A percentile compares a stretch with the other conserved stretches of the same genome.
Conservation (phyloP, 2,113 vertebrate genomes). For the Festucalex cinctus region DNA sequence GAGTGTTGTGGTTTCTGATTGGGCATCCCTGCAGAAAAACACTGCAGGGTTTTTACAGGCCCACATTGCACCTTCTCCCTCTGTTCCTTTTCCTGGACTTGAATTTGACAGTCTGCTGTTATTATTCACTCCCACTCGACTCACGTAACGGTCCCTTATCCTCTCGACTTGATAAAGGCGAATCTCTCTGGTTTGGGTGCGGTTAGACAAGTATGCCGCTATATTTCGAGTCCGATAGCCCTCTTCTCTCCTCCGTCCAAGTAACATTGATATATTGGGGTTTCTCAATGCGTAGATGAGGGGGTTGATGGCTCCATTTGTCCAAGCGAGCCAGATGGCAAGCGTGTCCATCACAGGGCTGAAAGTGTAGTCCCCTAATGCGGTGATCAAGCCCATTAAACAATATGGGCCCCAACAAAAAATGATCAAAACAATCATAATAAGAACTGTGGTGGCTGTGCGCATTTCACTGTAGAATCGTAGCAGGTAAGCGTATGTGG, state of each 20-base stretch:
- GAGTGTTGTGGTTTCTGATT: conserved; percentile 59
- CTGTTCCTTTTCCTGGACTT: conserved; percentile 65
- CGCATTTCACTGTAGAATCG: conserved; percentile 89
- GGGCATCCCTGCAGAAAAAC: conserved; percentile 86
- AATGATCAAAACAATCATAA: conserved; percentile 90
- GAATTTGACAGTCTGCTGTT: conserved; percentile 72
- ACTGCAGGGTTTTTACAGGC: conserved; percentile 88
- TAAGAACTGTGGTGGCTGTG: conserved; percentile 88
- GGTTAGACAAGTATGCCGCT: conserved; percentile 74
- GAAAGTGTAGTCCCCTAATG: conserved; percentile 74
- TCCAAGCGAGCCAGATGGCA: conserved; percentile 90
- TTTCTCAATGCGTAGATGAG: conserved; percentile 90
- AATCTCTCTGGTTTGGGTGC: conserved; percentile 54
- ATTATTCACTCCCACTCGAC: conserved; percentile 58
- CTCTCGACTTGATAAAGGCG: conserved; percentile 58
- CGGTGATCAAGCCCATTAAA: conserved; percentile 82
- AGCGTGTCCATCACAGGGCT: conserved; percentile 81
- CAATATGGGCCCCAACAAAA: conserved; percentile 94
- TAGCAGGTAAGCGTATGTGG: conserved; percentile 83
- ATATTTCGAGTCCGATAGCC: conserved; percentile 88
- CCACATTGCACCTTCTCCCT: conserved; percentile 84
- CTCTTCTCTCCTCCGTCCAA: conserved; percentile 83
- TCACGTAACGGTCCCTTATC: conserved; percentile 73
- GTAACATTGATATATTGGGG: conserved; percentile 85
- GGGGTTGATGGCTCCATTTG: conserved; percentile 92